These are phyloP conservation scores for Macropis europaea DNA, from an alignment of 2,888 invertebrate species.

Conservation along the genomic window DNA sequence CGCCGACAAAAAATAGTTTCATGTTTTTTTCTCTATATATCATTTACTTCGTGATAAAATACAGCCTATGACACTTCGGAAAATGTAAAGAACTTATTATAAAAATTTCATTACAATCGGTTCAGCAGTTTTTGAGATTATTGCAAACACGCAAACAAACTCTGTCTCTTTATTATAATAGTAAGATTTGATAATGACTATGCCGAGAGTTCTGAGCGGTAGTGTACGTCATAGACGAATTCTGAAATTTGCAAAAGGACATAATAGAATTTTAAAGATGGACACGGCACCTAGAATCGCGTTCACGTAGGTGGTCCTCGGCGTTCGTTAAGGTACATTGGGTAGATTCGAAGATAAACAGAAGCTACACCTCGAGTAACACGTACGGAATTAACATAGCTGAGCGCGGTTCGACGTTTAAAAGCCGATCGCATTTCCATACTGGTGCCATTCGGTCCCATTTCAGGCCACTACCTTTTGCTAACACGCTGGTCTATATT, in stretches of 20 bases:
- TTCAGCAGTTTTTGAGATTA: no score
- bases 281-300: background rate
- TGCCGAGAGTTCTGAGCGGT: no score
- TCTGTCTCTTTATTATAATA: no score
- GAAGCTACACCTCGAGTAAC: constrained; percentile 77
- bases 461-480: constrained; percentile 58
- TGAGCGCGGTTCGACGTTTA: constrained; percentile 72
- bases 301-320: constrained; percentile 71
- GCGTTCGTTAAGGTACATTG: constrained; percentile 72
- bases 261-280: background rate
- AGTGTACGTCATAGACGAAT: no score
- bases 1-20: no score
- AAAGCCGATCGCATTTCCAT: constrained; percentile 77
- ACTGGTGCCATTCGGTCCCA: constrained; percentile 73
- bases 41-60: no score
- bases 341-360: constrained; percentile 77
- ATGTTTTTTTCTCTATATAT: no score
- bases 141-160: no score
- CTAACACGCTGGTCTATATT: constrained; percentile 71
- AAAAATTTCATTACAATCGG: no score
- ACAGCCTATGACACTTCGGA: no score
- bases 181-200: no score
- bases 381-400: constrained; percentile 76
- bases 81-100: no score
- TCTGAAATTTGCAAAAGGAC: background rate